These are phyloP conservation scores for Typhlomys cinereus DNA, from an alignment of 2,113 vertebrate species.

Conservation along the genomic window DNA sequence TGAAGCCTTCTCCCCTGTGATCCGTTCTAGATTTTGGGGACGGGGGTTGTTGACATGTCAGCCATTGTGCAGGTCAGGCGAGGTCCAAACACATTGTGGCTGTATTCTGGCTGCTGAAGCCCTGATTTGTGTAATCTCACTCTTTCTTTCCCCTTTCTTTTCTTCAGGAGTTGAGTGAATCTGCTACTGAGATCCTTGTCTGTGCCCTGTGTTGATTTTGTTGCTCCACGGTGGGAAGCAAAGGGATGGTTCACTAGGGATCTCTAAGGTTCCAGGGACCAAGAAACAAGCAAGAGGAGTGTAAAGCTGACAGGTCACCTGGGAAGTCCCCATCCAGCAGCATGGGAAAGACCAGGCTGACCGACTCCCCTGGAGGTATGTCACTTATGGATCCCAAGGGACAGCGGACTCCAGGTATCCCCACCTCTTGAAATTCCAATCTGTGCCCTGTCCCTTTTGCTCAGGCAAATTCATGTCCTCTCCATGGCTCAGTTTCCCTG, in stretches of 20 bases:
- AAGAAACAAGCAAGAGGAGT: not conserved
- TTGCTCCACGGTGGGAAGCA: too few relatives aligned
- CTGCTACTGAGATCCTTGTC: not conserved
- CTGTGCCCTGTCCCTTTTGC: rapidly evolving
- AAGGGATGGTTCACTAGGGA: rapidly evolving
- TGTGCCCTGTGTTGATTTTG: rapidly evolving
- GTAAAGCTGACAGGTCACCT: not conserved
- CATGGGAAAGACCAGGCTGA: rapidly evolving
- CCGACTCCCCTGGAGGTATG: too few relatives aligned
- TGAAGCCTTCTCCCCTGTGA: too few relatives aligned
- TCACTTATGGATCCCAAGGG: rapidly evolving
- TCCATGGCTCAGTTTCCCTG: not conserved
- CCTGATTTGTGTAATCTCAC: too few relatives aligned
- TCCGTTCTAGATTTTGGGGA: too few relatives aligned
- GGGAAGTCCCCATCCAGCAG: not conserved
- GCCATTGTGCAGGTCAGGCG: too few relatives aligned
- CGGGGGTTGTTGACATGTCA: too few relatives aligned
- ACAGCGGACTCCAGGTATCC: not conserved
- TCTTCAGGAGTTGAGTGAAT: not conserved
- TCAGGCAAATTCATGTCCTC: not conserved
- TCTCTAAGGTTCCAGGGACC: rapidly evolving
- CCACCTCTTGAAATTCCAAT: rapidly evolving
- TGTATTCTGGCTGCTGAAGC: too few relatives aligned
- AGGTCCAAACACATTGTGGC: too few relatives aligned
- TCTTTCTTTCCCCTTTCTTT: too few relatives aligned